Conservation (phyloP, 2,888 invertebrate genomes). For the Dryomyza anilis region DNA sequence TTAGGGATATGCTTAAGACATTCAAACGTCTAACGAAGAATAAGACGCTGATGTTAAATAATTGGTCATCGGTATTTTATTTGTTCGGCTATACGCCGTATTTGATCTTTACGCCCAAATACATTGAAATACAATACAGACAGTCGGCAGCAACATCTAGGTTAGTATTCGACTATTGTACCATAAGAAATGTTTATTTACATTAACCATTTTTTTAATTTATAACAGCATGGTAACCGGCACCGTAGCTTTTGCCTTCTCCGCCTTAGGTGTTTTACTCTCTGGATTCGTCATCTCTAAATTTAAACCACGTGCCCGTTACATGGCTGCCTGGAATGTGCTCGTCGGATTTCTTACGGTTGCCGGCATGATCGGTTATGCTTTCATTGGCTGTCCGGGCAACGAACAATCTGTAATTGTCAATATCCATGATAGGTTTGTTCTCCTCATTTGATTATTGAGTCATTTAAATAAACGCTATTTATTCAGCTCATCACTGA, state of each 20-base stretch:
- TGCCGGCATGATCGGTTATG: slow-evolving; percentile 69
- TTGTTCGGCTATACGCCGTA: slow-evolving; percentile 75
- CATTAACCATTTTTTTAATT: background rate
- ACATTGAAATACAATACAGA: slow-evolving; percentile 80
- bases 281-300: slow-evolving; percentile 71
- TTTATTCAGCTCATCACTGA: too few species aligned
- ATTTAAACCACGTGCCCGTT: slow-evolving; percentile 70
- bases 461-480: too few species aligned
- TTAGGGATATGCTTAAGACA: slow-evolving; percentile 69
- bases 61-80: slow-evolving; percentile 75
- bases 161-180: slow-evolving; percentile 36
- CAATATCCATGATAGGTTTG: slow-evolving; percentile 55
- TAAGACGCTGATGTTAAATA: slow-evolving; percentile 73
- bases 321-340: slow-evolving; percentile 74
- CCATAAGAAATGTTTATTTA: background rate
- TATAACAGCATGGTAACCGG: slow-evolving; percentile 71
- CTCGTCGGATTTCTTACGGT: slow-evolving; percentile 69
- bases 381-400: slow-evolving; percentile 70
- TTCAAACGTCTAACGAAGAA: slow-evolving; percentile 70
- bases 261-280: slow-evolving; percentile 71
- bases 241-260: slow-evolving; percentile 71
- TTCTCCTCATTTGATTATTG: slow-evolving; percentile 22
- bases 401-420: slow-evolving; percentile 64
- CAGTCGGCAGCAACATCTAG: slow-evolving; percentile 75
- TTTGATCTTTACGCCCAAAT: slow-evolving; percentile 82